Percentiles rank a stretch among this genome's conserved stretches.
phyloP scores from a whole-genome alignment of 2,888 invertebrate genomes.

The Prosopocoilus inquinatus region DNA sequence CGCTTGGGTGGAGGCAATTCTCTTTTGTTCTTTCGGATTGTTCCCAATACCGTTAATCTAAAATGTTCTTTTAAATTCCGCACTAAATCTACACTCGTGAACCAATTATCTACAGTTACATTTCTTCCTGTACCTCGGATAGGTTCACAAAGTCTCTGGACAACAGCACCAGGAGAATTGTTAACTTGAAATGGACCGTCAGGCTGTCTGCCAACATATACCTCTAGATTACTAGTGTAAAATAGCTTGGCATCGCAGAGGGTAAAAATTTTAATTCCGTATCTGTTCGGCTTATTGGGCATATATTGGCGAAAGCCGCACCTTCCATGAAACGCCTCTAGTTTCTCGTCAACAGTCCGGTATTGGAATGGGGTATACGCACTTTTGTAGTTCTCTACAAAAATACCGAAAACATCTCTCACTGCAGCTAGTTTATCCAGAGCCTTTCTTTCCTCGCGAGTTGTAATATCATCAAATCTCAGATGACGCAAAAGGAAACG shows the following conservation, averaged over 20 bases:
- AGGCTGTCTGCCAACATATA: slow-evolving; percentile 11
- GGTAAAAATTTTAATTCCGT: slow-evolving; percentile 15
- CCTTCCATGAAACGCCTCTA: slow-evolving; percentile 5
- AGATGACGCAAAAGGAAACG: too few relatives aligned
- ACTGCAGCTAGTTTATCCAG: too few relatives aligned
- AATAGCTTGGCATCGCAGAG: slow-evolving; percentile 1
- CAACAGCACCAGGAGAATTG: slow-evolving; percentile 6
- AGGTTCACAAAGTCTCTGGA: slow-evolving; percentile 4
- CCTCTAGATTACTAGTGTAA: slow-evolving; percentile 7
- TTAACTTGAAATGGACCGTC: slow-evolving; percentile 2
- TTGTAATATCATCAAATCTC: too few relatives aligned
- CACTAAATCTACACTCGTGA: slow-evolving; percentile 4
- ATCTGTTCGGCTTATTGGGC: slow-evolving; percentile 6
- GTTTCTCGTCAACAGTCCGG: slow-evolving; percentile 5
- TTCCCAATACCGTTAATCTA: slow-evolving; percentile 11
- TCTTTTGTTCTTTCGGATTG: slow-evolving; percentile 17
- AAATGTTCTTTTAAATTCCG: slow-evolving; percentile 2
- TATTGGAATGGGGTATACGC: slow-evolving; percentile 3
- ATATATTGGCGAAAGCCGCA: slow-evolving; percentile 4
- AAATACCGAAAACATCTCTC: too few relatives aligned
- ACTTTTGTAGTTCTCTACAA: slow-evolving; percentile 5
- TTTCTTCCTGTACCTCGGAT: slow-evolving; percentile 11
- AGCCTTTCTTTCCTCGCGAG: too few relatives aligned
- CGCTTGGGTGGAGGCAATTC: slow-evolving; percentile 7
- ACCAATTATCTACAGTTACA: slow-evolving; percentile 16